These are phyloP conservation scores for Spialia ferax DNA, from an alignment of 2,888 invertebrate genomes.

Conservation along the genomic window DNA sequence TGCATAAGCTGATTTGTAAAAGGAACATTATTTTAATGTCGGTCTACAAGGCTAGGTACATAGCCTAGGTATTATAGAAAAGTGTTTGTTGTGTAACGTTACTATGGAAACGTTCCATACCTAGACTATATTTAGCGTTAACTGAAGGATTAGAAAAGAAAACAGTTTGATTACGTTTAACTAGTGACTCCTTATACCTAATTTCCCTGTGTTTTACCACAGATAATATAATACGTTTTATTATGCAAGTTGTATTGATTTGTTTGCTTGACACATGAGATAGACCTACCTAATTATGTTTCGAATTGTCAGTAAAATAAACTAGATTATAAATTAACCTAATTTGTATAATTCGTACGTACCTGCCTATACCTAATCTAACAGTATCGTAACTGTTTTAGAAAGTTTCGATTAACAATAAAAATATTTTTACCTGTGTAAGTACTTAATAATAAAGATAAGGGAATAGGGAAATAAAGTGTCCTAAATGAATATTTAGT, in stretches of 20 bases:
- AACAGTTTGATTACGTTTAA: constrained; percentile 3
- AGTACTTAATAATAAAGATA: no score
- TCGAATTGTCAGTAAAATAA: no score
- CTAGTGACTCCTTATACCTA: not conserved
- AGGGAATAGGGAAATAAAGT: not conserved
- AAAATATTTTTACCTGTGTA: no score
- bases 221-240: no score
- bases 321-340: no score
- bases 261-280: not conserved
- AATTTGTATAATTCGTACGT: no score
- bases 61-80: not conserved
- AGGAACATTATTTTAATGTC: no score
- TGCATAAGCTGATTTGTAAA: no score
- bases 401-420: no score
- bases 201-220: not conserved
- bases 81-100: constrained; percentile 33
- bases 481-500: constrained; percentile 18
- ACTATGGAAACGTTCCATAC: constrained; percentile 27
- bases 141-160: constrained; percentile 25
- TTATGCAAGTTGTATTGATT: not conserved
- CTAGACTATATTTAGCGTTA: constrained; percentile 15
- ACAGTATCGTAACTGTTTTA: no score
- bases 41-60: not conserved
- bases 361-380: no score
- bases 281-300: no score